These are phyloP conservation scores for Xiphydria camelus DNA, from an alignment of 2,888 invertebrate species.

Conservation along the genomic window DNA sequence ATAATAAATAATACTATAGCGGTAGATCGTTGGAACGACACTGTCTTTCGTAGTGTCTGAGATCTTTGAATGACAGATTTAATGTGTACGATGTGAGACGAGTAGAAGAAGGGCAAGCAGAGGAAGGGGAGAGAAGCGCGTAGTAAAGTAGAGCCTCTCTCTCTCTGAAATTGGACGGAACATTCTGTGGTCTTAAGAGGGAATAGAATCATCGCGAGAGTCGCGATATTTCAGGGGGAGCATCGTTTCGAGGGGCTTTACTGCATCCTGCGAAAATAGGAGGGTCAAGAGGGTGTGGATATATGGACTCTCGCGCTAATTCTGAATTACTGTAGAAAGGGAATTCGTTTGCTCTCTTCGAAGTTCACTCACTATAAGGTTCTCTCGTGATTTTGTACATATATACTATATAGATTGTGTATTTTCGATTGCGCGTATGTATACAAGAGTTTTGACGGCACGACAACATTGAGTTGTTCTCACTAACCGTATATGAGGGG, in stretches of 20 bases:
- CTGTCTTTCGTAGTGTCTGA: slow-evolving; percentile 1
- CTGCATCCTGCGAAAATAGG: slow-evolving; percentile 13
- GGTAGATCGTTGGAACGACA: slow-evolving; percentile 6
- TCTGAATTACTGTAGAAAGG: slow-evolving; percentile 10
- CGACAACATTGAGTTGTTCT: no score
- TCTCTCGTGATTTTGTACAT: slow-evolving; percentile 1
- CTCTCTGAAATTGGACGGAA: no score
- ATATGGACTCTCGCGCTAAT: slow-evolving; percentile 16
- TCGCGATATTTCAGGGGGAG: slow-evolving; percentile 12
- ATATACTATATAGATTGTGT: no score
- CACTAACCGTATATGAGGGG: no score
- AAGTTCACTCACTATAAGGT: slow-evolving; percentile 5
- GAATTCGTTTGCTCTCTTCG: slow-evolving; percentile 9
- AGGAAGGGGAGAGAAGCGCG: no score
- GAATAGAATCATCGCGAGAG: no score
- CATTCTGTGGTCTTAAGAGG: no score
- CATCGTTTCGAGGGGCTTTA: slow-evolving; percentile 11
- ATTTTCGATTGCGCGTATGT: no score
- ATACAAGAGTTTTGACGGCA: no score
- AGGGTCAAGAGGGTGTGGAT: slow-evolving; percentile 24
- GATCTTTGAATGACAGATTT: not conserved
- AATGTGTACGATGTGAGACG: slow-evolving; percentile 2
- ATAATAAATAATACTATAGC: slow-evolving; percentile 24
- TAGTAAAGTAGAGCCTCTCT: no score
- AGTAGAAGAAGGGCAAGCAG: no score